Evolutionary conservation across 2,113 vertebrate genomes (phyloP).

Genomic region (Narcine bancroftii): DNA sequence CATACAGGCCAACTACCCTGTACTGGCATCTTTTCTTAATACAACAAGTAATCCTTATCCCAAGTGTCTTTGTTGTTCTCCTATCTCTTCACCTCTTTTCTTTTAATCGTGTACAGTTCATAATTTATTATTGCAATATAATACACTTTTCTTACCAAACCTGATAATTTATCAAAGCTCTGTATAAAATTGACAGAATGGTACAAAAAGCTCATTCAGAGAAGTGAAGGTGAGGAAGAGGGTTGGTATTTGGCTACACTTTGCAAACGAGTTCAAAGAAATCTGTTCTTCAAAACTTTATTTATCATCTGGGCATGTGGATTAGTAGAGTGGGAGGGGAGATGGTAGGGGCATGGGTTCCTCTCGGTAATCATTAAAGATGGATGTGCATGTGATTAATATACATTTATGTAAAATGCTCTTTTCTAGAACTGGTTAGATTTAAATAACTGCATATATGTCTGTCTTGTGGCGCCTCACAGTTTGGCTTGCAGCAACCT

Average conservation of each 20-base stretch:
- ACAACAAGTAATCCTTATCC: neutral
- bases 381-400: too few relatives aligned
- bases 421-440: too few relatives aligned
- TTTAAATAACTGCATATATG: too few relatives aligned
- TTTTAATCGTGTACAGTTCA: neutral
- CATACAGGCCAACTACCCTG: neutral
- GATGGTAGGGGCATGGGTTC: too few relatives aligned
- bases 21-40: neutral
- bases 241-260: neutral
- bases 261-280: neutral
- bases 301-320: too few relatives aligned
- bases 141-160: neutral
- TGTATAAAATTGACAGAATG: neutral
- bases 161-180: neutral
- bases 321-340: too few relatives aligned
- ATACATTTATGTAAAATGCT: too few relatives aligned
- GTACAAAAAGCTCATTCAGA: neutral
- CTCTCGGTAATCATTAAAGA: too few relatives aligned
- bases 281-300: neutral
- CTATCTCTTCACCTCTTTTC: neutral
- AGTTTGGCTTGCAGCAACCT: too few relatives aligned
- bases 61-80: neutral
- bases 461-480: neutral
- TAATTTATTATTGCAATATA: neutral
- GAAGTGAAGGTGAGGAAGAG: neutral